A percentile compares a stretch with the other conserved stretches of the same genome.
These are phyloP conservation scores for Dolichoris vasculosae DNA, from an alignment of 1,140 invertebrate genomes.

Conservation along the genomic window DNA sequence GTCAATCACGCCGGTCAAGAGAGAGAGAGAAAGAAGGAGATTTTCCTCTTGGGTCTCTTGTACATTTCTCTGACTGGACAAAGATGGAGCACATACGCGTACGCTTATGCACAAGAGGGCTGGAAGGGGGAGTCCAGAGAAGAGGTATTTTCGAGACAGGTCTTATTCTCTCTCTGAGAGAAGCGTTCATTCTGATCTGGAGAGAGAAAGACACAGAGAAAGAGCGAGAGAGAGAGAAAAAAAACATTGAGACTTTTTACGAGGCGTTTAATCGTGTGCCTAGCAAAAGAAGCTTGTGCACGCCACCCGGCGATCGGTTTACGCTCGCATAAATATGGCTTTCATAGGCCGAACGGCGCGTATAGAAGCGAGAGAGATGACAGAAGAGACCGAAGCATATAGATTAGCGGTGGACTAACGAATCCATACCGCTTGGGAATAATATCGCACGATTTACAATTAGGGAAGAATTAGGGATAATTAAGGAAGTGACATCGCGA, in stretches of 20 bases:
- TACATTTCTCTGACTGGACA: not conserved
- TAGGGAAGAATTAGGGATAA: slow-evolving; percentile 43
- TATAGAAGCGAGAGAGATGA: not conserved
- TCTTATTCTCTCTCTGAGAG: slow-evolving; percentile 19
- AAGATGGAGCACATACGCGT: not conserved
- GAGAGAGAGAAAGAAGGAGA: slow-evolving; percentile 13
- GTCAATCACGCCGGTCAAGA: slow-evolving; percentile 31
- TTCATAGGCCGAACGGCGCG: slow-evolving; percentile 21
- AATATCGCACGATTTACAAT: slow-evolving; percentile 43
- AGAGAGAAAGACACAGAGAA: not conserved
- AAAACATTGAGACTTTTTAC: slow-evolving; percentile 45
- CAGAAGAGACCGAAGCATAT: not conserved
- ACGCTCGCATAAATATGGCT: slow-evolving; percentile 49
- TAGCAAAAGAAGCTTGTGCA: slow-evolving; percentile 44
- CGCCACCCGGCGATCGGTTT: slow-evolving; percentile 48
- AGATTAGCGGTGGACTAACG: slow-evolving; percentile 7
- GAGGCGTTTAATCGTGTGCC: slow-evolving; percentile 50
- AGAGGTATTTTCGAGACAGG: slow-evolving; percentile 36
- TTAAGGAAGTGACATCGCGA: slow-evolving; percentile 44
- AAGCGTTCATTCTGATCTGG: not conserved
- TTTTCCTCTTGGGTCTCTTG: not conserved
- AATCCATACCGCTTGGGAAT: slow-evolving; percentile 3
- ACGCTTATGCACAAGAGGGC: not conserved
- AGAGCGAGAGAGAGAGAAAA: not conserved
- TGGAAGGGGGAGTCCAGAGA: not conserved